Evolutionary conservation across 2,113 vertebrate species (phyloP), one percentile per base, ranked within the genome.

Genomic region (Prunella himalayana): DNA sequence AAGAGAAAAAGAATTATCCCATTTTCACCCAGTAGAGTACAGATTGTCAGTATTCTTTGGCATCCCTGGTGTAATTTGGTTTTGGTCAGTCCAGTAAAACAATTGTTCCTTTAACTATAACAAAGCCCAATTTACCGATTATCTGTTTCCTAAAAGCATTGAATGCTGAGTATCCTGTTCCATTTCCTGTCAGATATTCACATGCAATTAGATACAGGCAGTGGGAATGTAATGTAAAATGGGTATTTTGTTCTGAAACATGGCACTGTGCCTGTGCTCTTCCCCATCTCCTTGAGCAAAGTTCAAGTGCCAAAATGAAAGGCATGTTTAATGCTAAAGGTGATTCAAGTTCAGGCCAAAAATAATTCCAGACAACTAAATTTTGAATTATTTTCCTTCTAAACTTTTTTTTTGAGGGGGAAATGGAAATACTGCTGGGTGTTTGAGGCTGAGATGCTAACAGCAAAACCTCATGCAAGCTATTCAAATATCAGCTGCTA

Each of bases 101-200:
- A 95, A 96, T 95, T 2, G 9, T 88, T 95, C 51, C 65, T 96
- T 95, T 84, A 96, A 88, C 88, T 75, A 88, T 83, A 92, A 88
- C 45, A 73, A 82, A 80, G 85, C 86, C 60, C 37, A 83, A 93
- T 90, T 93, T 94, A 79, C 79, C 0, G 2, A 86, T 92, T 92
- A 92, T 96, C 82, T 95, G 44, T 95, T 93, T 94, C 93, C 93
- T 95, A 88, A 96, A 90, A 93, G 69, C 95, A 86, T 30, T 94
- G 88, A 94, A 95, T 84, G 33, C 86, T 57, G 80, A 88, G 80
- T 78, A 94, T 95, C 94, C 90, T 92, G 92, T 95, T 96, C 94
- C 90, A 95, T 96, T 96, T 95, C 96, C 95, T 95, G 86, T 75
- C 77, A 96, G 92, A 95, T 92, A 95, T 86, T 96, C 88, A 70